A percentile compares a stretch with the other conserved stretches of the same genome.
Conservation (phyloP, 2,888 invertebrate genomes). For the Drosophila peninsularis region DNA sequence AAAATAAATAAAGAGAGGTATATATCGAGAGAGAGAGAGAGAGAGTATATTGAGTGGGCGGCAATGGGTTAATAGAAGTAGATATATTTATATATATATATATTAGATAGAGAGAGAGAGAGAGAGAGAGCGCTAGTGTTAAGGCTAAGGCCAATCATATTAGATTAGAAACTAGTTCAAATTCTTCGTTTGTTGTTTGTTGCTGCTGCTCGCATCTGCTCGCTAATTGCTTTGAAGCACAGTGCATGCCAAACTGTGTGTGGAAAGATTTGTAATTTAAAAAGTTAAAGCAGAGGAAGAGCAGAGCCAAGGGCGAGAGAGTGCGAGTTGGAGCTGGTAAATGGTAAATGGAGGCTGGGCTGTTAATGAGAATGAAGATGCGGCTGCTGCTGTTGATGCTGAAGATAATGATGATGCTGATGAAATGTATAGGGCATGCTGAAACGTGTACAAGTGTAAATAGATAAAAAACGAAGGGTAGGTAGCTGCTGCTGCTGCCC, state of each 20-base stretch:
- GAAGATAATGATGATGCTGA: conserved; percentile 49
- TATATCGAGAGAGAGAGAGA: neutral
- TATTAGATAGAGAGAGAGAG: neutral
- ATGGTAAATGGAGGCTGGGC: conserved; percentile 4
- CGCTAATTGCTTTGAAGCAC: conserved; percentile 64
- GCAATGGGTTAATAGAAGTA: conserved; percentile 64
- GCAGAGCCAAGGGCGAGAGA: too few species aligned
- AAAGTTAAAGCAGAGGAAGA: conserved; percentile 11
- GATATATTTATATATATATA: neutral
- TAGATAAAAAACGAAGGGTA: conserved; percentile 58
- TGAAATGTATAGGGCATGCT: conserved; percentile 61
- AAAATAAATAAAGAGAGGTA: conserved; percentile 17
- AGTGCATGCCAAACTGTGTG: conserved; percentile 64
- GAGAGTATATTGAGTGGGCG: conserved; percentile 51
- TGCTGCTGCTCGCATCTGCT: conserved; percentile 45
- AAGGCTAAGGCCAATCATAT: conserved; percentile 41
- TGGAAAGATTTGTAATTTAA: conserved; percentile 70
- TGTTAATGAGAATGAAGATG: conserved; percentile 47
- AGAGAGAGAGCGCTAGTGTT: conserved; percentile 10
- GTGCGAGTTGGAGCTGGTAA: too few species aligned
- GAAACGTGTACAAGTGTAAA: conserved; percentile 80
- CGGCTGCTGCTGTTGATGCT: conserved; percentile 31
- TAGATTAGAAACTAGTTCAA: conserved; percentile 67
- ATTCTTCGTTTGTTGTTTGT: conserved; percentile 50
- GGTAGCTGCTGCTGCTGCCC: neutral